phyloP scores from a whole-genome alignment of 2,113 vertebrate genomes.

The Campylorhamphus procurvoides region DNA sequence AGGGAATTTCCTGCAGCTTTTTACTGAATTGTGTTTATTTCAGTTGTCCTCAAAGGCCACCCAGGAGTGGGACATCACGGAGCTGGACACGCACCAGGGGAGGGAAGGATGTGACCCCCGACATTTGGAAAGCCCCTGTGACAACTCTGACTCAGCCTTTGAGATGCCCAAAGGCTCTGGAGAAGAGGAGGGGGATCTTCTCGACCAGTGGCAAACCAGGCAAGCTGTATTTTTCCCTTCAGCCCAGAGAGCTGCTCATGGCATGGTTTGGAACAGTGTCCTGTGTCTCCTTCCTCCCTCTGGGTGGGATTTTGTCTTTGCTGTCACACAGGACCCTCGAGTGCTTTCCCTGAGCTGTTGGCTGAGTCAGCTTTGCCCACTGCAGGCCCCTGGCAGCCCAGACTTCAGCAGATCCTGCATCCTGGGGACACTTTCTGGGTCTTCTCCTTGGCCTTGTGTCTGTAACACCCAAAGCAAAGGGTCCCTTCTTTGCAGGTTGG shows the following conservation, averaged over 20 bases:
- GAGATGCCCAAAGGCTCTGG: background rate
- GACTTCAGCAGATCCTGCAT: background rate
- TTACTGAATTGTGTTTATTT: background rate
- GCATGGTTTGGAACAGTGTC: background rate
- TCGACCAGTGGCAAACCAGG: background rate
- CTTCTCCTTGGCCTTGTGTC: background rate
- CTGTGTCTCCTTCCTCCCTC: accelerated
- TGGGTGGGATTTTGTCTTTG: background rate
- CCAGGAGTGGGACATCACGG: background rate
- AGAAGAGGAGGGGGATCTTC: background rate
- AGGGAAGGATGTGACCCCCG: background rate
- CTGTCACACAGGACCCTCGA: accelerated
- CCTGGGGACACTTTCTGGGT: background rate
- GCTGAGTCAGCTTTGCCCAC: background rate
- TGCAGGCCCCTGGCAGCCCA: background rate
- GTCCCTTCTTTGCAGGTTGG: background rate
- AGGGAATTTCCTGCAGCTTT: background rate
- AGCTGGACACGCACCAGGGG: background rate
- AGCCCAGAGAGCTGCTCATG: background rate
- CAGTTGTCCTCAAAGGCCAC: background rate
- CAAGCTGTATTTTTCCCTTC: background rate
- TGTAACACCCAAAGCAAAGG: background rate
- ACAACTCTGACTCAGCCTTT: background rate
- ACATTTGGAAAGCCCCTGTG: accelerated
- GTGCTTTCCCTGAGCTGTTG: background rate